Evolutionary conservation across 2,113 vertebrate genomes (phyloP).

Genomic region (Odontophorus gujanensis): DNA sequence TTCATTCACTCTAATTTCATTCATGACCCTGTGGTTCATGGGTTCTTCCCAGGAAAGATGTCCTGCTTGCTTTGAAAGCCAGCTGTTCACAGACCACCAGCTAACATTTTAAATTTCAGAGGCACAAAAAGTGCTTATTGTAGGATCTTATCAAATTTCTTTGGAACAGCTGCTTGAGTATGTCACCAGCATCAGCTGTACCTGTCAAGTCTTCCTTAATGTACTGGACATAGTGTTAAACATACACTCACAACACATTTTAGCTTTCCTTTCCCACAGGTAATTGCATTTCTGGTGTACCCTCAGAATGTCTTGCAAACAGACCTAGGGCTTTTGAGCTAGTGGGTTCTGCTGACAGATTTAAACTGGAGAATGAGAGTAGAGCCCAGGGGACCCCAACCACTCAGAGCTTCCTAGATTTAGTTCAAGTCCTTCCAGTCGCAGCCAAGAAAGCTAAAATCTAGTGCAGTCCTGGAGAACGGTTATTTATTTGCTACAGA

Average conservation of each 20-base stretch:
- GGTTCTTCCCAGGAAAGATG: not conserved
- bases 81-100: not conserved
- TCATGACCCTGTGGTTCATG: not conserved
- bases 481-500: constrained; percentile 47
- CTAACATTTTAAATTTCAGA: not conserved
- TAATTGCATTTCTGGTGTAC: not conserved
- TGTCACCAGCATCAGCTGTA: not conserved
- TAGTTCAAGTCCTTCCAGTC: not conserved
- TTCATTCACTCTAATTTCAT: not conserved
- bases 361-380: constrained; percentile 25
- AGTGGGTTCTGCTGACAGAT: constrained; percentile 25
- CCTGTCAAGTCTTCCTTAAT: not conserved
- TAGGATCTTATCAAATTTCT: not conserved
- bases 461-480: not conserved
- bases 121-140: not conserved
- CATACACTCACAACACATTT: not conserved
- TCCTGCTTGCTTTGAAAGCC: not conserved
- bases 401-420: constrained; percentile 35
- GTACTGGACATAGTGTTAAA: not conserved
- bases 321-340: not conserved
- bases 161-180: not conserved
- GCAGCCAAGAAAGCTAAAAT: constrained; percentile 11
- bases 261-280: not conserved
- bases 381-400: constrained; percentile 50
- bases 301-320: not conserved